Evolutionary conservation across 2,888 invertebrate genomes (phyloP), one percentile per base, ranked within the genome.

Genomic region (Microdon myrmicae): DNA sequence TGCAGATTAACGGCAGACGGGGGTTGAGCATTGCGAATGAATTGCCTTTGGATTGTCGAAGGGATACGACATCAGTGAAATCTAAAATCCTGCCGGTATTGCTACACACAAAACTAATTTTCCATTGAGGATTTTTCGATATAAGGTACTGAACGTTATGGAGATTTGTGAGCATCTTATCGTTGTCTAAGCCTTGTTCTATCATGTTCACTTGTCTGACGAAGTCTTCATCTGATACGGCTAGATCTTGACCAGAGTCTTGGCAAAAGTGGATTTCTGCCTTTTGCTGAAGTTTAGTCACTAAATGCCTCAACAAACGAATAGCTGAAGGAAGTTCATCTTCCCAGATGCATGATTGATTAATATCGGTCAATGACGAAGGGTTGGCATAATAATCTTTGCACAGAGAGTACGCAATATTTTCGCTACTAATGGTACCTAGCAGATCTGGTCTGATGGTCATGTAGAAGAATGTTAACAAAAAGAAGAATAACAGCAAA

Each of bases 111-210:
- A 89, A 82, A 67, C 82, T 83, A 8, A 90, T 82, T 6, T 87
- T 88, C 90, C 90, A 90, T 38, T 87, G 83, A 0, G 89, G 88
- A 76, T 91, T 92, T 56, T 83, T 82, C 25, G 87, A 82, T 8
- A 88, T 82, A 34, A 91, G 79, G 34, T 90, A 84, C 72, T 90
- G 85, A 38, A 89, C 82, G 72, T 87, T 88, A 68, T 85, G 83
- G 53, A 76, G 78, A 49, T 79, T 73, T 64, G 81, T 82, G 2
- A 80, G 82, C 4, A 68, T 51, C 23, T 67, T 59, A 5, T 68
- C 56, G 0, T 58, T 45, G 19, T 61, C 56, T 0, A 23, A 29
- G 3, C 26, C 53, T 9, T 38, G 23, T 3, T 55, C 64, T 9
- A 54, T 41, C 14, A 64, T 54, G 37, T 75, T 72, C 8, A 83